Percentiles rank a stretch among this genome's conserved stretches.
These are phyloP conservation scores for Galbula dea DNA, from an alignment of 2,113 vertebrate species.

Conservation along the genomic window DNA sequence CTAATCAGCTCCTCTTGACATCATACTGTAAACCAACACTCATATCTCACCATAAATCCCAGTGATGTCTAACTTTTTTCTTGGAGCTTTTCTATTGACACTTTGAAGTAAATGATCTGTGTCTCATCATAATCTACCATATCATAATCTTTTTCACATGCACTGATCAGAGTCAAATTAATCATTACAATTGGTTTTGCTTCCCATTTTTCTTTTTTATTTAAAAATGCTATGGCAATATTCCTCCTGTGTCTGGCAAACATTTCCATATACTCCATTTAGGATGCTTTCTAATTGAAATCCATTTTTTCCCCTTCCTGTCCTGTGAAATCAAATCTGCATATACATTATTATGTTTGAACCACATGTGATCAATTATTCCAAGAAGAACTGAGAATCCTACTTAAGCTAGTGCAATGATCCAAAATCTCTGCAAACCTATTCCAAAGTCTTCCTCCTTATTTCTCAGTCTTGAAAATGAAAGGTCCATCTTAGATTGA, in stretches of 20 bases:
- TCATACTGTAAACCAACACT: not conserved
- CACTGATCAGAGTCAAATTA: not conserved
- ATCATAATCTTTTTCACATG: not conserved
- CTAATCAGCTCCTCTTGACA: not conserved
- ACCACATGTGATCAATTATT: not conserved
- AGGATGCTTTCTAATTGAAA: not conserved
- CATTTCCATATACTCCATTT: not conserved
- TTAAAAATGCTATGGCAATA: not conserved
- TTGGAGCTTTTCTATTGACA: not conserved
- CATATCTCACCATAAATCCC: not conserved
- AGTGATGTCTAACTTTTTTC: not conserved
- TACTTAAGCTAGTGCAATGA: not conserved
- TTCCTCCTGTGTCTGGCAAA: not conserved
- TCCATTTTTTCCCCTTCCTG: not conserved
- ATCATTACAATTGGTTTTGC: not conserved
- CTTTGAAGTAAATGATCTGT: conserved; percentile 4
- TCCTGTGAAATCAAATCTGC: not conserved
- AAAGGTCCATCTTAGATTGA: not conserved
- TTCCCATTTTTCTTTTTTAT: not conserved
- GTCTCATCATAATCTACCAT: not conserved
- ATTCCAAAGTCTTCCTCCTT: not conserved
- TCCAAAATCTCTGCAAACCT: not conserved
- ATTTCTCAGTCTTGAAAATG: not conserved
- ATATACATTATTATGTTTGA: not conserved
- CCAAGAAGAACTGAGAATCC: not conserved